Evolutionary conservation across 2,113 vertebrate genomes (phyloP).

Genomic region (Fulica atra): DNA sequence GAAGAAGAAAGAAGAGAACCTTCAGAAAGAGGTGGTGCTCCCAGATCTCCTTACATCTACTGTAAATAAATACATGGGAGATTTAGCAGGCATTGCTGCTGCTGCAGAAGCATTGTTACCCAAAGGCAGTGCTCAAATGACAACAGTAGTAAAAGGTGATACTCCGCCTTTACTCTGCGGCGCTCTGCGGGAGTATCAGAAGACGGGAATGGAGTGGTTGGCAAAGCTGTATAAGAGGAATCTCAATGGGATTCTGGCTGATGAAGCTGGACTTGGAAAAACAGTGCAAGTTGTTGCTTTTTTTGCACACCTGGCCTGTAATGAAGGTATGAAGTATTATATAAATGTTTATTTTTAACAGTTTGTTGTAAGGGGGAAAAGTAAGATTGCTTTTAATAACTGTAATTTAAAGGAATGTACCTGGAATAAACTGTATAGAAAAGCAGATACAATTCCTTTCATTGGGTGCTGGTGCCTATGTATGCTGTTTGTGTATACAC

Average conservation of each 20-base stretch:
- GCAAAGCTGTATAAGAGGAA: conserved; percentile 83
- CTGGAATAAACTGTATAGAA: neutral
- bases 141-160: conserved; percentile 71
- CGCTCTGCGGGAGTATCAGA: conserved; percentile 84
- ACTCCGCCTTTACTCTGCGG: conserved; percentile 79
- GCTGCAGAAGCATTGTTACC: conserved; percentile 84
- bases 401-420: neutral
- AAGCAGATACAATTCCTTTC: neutral
- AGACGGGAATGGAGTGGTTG: conserved; percentile 88
- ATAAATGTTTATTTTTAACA: neutral
- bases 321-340: conserved; percentile 76
- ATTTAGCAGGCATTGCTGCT: conserved; percentile 84
- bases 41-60: conserved; percentile 83
- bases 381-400: neutral
- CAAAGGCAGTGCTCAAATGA: conserved; percentile 81
- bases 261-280: conserved; percentile 87
- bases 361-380: neutral
- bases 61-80: conserved; percentile 74
- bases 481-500: neutral
- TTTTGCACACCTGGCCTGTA: conserved; percentile 85
- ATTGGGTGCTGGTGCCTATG: neutral
- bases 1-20: conserved; percentile 31
- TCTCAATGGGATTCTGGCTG: conserved; percentile 88
- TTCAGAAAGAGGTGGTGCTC: conserved; percentile 73
- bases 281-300: conserved; percentile 88